Base-by-base conservation (phyloP, 2,113 vertebrate species). In the Rattus rattus region DNA sequence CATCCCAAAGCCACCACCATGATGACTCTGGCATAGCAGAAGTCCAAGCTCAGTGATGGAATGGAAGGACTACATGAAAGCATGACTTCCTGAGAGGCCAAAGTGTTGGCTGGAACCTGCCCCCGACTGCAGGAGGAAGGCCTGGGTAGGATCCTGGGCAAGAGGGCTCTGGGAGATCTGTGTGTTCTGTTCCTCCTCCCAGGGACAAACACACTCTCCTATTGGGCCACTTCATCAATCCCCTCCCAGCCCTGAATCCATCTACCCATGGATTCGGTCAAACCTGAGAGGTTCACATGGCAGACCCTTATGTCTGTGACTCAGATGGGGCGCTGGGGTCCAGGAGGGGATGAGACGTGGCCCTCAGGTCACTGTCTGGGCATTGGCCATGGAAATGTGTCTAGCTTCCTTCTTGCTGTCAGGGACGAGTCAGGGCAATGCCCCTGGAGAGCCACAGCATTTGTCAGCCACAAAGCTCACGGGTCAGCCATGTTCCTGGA, bases 81-180 rank as follows among this genome's bases (percentile, higher is more conserved):
- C 1, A 67, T 26, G 36, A 77, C n/a, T 22, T 54, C 39, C 67
- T 28, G 20, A 14, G 36, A 77, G 43, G 36, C 26, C 28, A 39
- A 9, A 24, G 67, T 36, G 16, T 30, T 63, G 52, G 17, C 52
- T 69, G 54, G 59, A 70, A 24, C 49, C 52, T 77, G 61, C 43
- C 49, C 73, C 28, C 14, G 65, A 14, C 22, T 10, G 43, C 22
- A 26, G 33, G 30, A 70, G 39, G 39, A 14, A 56, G 36, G 39
- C n/a, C 39, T 2, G 0, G 17, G 2, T 26, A 56, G 43, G 69
- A 65, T 8, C 43, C 8, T 8, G 20, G 75, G 22, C 2, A 2
- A 24, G 63, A 84, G 43, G 36, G 39, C 36, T n/a, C 26, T 9
- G 3, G 19, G 9, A 19, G n/a, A 36, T 5, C 54, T 30, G 8